phyloP scores from a whole-genome alignment of 2,113 vertebrate species.

The Tiliqua scincoides region DNA sequence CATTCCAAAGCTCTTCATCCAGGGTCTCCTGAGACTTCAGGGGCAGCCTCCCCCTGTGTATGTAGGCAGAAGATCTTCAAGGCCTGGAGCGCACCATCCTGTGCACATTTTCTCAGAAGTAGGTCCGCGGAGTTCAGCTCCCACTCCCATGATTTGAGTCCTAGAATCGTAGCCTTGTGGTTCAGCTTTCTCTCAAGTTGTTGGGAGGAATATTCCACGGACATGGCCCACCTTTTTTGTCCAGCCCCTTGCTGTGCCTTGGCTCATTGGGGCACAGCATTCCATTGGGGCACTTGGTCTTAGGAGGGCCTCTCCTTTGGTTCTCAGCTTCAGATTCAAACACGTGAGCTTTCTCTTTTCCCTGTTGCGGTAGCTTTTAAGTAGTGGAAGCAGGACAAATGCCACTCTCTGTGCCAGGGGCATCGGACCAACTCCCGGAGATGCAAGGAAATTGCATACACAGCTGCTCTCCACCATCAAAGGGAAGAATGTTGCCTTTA shows the following conservation, averaged over 20 bases:
- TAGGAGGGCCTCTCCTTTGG: not conserved
- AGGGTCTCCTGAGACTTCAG: conserved; percentile 26
- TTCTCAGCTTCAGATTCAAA: fast-evolving
- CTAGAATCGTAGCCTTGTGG: not conserved
- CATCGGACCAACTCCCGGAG: not conserved
- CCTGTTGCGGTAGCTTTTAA: not conserved
- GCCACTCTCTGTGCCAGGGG: not conserved
- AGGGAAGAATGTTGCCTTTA: not conserved
- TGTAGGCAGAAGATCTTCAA: not conserved
- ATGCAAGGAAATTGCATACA: no score
- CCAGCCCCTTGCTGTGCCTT: not conserved
- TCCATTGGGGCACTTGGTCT: no score
- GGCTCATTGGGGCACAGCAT: not conserved
- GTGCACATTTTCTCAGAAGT: not conserved
- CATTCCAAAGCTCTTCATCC: conserved; percentile 60
- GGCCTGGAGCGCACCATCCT: no score
- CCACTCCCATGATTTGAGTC: not conserved
- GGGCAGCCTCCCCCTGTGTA: fast-evolving
- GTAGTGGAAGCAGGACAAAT: not conserved
- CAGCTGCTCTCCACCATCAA: not conserved
- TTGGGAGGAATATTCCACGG: not conserved
- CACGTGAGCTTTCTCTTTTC: not conserved
- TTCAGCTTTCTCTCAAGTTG: no score
- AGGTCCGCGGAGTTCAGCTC: not conserved
- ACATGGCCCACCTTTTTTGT: no score